phyloP scores from a whole-genome alignment of 2,113 vertebrate genomes.

The Haliaeetus leucogaster region DNA sequence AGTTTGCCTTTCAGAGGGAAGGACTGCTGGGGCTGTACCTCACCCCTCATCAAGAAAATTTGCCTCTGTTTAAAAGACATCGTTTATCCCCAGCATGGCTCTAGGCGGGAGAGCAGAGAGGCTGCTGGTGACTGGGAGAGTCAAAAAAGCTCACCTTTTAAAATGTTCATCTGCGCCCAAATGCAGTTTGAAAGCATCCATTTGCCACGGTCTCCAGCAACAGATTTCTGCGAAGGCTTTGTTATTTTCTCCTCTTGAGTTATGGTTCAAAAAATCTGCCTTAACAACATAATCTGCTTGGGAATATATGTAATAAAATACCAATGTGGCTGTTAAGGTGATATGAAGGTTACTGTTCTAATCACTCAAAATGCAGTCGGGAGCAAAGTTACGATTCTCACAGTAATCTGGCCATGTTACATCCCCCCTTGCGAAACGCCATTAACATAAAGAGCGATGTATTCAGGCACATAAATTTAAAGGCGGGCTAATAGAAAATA shows the following conservation, averaged over 20 bases:
- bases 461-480: not conserved
- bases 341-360: constrained; percentile 41
- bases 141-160: not conserved
- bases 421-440: rapidly evolving
- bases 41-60: not conserved
- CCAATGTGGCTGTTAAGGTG: not conserved
- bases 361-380: not conserved
- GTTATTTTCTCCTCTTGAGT: not conserved
- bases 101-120: not conserved
- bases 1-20: not conserved
- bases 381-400: not conserved
- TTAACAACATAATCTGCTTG: not conserved
- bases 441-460: not conserved
- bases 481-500: not conserved
- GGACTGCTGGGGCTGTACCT: not conserved
- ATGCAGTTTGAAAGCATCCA: not conserved
- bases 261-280: not conserved
- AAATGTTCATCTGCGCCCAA: not conserved
- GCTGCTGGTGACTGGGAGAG: not conserved
- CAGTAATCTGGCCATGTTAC: not conserved
- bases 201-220: not conserved
- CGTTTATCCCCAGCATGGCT: not conserved
- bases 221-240: not conserved
- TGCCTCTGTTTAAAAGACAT: not conserved
- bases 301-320: not conserved